These are phyloP conservation scores for Saccopteryx bilineata DNA, from an alignment of 2,113 vertebrate species.

Conservation along the genomic window DNA sequence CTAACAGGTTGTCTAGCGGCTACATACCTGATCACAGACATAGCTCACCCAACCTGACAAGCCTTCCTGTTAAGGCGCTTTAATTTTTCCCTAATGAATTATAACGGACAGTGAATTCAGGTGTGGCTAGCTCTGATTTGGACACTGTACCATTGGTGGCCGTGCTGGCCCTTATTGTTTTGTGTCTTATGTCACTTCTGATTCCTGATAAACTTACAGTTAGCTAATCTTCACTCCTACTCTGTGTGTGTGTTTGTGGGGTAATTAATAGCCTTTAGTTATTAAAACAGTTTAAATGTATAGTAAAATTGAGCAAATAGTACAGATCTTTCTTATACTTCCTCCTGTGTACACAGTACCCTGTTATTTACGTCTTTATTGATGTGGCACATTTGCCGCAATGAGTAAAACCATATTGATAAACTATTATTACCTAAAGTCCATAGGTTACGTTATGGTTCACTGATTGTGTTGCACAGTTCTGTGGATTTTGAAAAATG, in stretches of 20 bases:
- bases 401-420: background rate
- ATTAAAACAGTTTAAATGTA: constrained; percentile 30
- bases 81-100: background rate
- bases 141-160: background rate
- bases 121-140: background rate
- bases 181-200: background rate
- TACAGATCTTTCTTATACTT: background rate
- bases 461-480: background rate
- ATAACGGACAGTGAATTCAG: background rate
- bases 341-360: background rate
- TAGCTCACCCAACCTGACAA: background rate
- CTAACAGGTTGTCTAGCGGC: background rate
- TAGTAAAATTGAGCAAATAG: background rate
- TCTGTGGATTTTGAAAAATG: background rate
- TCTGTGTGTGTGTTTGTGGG: background rate
- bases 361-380: background rate
- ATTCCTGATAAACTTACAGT: background rate
- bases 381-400: background rate
- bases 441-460: background rate
- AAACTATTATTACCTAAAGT: background rate
- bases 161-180: background rate
- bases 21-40: background rate
- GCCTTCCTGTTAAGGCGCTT: background rate
- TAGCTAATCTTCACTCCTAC: background rate
- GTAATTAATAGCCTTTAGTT: constrained; percentile 15